A percentile compares a stretch with the other conserved stretches of the same genome.
phyloP scores from a whole-genome alignment of 2,888 invertebrate species.

The Opisthograptis luteolata region DNA sequence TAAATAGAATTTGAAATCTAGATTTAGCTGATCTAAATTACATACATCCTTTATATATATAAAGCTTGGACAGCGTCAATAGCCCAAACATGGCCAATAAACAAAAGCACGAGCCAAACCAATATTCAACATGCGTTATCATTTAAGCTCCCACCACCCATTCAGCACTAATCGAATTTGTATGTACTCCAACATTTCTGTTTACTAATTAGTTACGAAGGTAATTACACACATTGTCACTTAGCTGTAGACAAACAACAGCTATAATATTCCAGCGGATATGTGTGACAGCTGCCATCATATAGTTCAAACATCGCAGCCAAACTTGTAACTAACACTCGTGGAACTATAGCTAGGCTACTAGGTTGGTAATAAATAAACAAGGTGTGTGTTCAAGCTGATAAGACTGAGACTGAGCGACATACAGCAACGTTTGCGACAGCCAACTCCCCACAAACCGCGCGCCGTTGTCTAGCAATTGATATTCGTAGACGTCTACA shows the following conservation, averaged over 20 bases:
- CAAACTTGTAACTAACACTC: slow-evolving; percentile 48
- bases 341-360: slow-evolving; percentile 52
- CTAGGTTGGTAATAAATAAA: slow-evolving; percentile 77
- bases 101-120: slow-evolving; percentile 20
- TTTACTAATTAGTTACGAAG: slow-evolving; percentile 36
- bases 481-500: slow-evolving; percentile 44
- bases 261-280: slow-evolving; percentile 29
- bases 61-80: neutral
- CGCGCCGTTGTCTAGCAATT: slow-evolving; percentile 53
- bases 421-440: slow-evolving; percentile 42
- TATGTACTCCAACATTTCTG: slow-evolving; percentile 33
- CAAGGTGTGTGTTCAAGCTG: slow-evolving; percentile 75
- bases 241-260: slow-evolving; percentile 33
- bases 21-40: neutral
- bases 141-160: slow-evolving; percentile 19
- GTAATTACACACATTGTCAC: slow-evolving; percentile 37
- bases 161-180: slow-evolving; percentile 30
- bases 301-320: slow-evolving; percentile 51
- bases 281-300: slow-evolving; percentile 36
- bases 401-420: slow-evolving; percentile 67
- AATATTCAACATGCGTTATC: slow-evolving; percentile 19
- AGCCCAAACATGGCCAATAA: slow-evolving; percentile 21
- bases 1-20: neutral
- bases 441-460: slow-evolving; percentile 31
- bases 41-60: no score